Base-by-base conservation (phyloP, 1,140 invertebrate genomes). In the Leptinotarsa texana region DNA sequence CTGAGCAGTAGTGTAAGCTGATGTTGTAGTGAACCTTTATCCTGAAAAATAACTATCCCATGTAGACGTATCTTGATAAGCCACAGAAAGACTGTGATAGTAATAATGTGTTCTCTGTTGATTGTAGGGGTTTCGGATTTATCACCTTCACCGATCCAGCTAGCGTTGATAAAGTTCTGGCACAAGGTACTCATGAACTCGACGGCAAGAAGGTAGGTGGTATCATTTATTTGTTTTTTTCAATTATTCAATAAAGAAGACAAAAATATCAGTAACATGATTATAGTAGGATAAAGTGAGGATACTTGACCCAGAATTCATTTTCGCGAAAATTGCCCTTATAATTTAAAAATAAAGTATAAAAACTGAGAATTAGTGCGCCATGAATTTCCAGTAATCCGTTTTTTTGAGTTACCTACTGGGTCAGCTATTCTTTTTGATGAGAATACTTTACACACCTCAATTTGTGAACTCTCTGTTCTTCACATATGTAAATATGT, bases 91-190 rank as follows among this genome's bases (percentile, higher is more conserved):
- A 57, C 51, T 57, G 51, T 57, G 51, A 57, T 57, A 24, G 63
- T 65, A 65, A 65, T 65, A 24, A 79, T 78, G 77, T 84, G 63
- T 82, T 86, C 86, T 72, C 81, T 86, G 24, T 86, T 87, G 85
- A 84, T 94, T 94, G 79, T 92, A 98, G 97, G 90, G 96, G 97
- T 83, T 99, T 99, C 87, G 97, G 97, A 85, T 97, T 97, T 90
- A 95, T 97, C 89, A 96, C 95, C 88, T 97, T 96, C 88, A 93
- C 93, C 86, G 95, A 97, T 88, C 93, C 95, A 83, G 90, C 93
- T 87, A 95, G 94, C 87, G 95, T 96, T 90, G 95, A 97, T 89
- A 96, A 96, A 92, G 95, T 97, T 86, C 91, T 96, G 89, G 93
- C 94, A 83, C 93, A 96, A 90, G 93, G 93, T 86, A 94, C 93